Base-by-base conservation (phyloP, 2,888 invertebrate genomes). In the Drosophila flavopinicola region DNA sequence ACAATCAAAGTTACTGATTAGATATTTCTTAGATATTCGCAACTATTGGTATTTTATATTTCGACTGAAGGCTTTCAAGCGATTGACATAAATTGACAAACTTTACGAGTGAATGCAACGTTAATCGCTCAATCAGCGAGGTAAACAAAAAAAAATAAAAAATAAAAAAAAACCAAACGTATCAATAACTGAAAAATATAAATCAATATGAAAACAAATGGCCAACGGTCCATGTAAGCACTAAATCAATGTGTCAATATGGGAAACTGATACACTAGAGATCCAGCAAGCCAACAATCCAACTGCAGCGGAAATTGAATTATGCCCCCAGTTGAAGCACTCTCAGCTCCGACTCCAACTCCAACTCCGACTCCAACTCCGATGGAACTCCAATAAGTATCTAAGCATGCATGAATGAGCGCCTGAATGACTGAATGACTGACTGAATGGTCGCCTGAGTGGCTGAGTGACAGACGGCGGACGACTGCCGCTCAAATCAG, bases 231-330 rank as follows among this genome's bases (percentile, higher is more conserved):
- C 86, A 75, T 85, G 83, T 87, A 82, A 82, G 85, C 79, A 85
- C 79, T 83, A 87, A 87, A 83, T 83, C 83, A 83, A 83, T 69
- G 76, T 87, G 87, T 85, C 83, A 83, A 85, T 85, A 82, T 87
- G 67, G 69, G 71, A 74, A 87, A 87, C 83, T 74, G 83, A 83
- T 83, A 83, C 80, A 74, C 68, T 75, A 57, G 75, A 67, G 75
- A 71, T 53, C 56, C 32, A 59, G 45, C 56, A 39, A 45, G 37
- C 35, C 29, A 56, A 24, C 56, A 49, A 57, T 47, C 48, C 53
- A 48, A 59, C 51, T 49, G 51, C 68, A 73, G 60, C 83, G 83
- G 83, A 83, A 83, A 87, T 83, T 83, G 76, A 87, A 83, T 87
- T 83, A 83, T 83, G 79, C 80, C 79, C 67, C 84, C 48, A 45